Conservation (phyloP, 2,888 invertebrate genomes). For the Phaonia tiefii region DNA sequence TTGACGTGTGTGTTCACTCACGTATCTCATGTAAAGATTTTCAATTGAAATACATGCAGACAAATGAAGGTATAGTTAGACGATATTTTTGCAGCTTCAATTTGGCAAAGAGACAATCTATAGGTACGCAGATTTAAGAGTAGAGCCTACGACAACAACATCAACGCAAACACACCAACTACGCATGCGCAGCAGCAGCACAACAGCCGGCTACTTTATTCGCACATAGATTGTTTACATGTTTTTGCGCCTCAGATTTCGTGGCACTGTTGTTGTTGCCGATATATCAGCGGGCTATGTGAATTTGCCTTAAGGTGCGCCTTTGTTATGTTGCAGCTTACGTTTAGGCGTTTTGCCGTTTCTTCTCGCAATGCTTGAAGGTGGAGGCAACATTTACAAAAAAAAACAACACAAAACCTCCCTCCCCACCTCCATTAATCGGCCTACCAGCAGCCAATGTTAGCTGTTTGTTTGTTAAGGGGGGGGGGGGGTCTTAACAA, state of each 20-base stretch:
- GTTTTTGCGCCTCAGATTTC: conserved; percentile 68
- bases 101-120: background rate
- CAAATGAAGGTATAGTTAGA: conserved; percentile 36
- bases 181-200: conserved; percentile 63
- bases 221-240: conserved; percentile 68
- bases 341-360: conserved; percentile 57
- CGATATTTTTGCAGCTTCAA: background rate
- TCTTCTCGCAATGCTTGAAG: conserved; percentile 58
- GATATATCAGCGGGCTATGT: background rate
- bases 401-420: conserved; percentile 27
- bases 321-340: conserved; percentile 31
- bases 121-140: background rate
- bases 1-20: background rate
- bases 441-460: conserved; percentile 24
- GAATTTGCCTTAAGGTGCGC: conserved; percentile 59
- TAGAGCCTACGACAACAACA: background rate
- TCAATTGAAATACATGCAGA: background rate
- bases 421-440: conserved; percentile 31
- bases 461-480: conserved; percentile 11
- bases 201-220: conserved; percentile 4
- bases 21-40: conserved; percentile 1
- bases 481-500: conserved; percentile 26
- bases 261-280: background rate
- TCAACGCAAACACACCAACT: conserved; percentile 49
- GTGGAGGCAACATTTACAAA: conserved; percentile 60